Evolutionary conservation across 2,113 vertebrate species (phyloP), one percentile per base, ranked within the genome.

Genomic region (Oceanites oceanicus): DNA sequence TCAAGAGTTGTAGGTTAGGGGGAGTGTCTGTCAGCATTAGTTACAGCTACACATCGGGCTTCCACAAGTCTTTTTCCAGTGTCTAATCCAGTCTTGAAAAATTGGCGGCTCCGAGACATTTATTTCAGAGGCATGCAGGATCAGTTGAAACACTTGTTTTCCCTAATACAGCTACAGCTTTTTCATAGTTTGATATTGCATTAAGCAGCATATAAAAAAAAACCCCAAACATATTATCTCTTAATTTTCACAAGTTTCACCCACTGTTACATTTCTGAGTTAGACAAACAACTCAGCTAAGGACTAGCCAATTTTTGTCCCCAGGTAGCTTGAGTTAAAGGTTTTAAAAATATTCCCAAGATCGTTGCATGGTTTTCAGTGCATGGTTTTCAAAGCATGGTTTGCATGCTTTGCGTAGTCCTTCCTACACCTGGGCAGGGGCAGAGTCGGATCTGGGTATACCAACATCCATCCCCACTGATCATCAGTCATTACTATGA

Each of bases 341-440:
- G 1, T 50, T 71, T 63, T 50, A 27, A 88, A 73, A 34, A 6
- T 27, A 23, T 50, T 71, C 4, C 40, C 25, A 77, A 62, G 29
- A 15, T 4, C 0, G 0, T 13, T 68, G 8, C 7, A 7, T 23
- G 44, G 8, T 50, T 82, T 87, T 47, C 56, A 50, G 22, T 25
- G 27, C 2, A 1, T 30, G 42, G 15, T 11, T 89, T 67, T 65
- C 49, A 63, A 42, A 34, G 23, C 11, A 58, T 22, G 30, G 5
- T 40, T 75, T 65, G 59, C 40, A 42, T 25, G 23, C 6, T 61
- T 55, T 65, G 21, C 5, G 11, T 55, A 61, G 58, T 29, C 29
- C 25, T 88, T 52, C 47, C 27, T 27, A 45, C 4, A 17, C 9
- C 25, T 71, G 27, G 8, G 4, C 40, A 50, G 52, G 10, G 32